Evolutionary conservation across 2,797 vertebrate species (phyloP), one percentile per base, ranked within the genome.

Genomic region (Pogonophryne albipinna): DNA sequence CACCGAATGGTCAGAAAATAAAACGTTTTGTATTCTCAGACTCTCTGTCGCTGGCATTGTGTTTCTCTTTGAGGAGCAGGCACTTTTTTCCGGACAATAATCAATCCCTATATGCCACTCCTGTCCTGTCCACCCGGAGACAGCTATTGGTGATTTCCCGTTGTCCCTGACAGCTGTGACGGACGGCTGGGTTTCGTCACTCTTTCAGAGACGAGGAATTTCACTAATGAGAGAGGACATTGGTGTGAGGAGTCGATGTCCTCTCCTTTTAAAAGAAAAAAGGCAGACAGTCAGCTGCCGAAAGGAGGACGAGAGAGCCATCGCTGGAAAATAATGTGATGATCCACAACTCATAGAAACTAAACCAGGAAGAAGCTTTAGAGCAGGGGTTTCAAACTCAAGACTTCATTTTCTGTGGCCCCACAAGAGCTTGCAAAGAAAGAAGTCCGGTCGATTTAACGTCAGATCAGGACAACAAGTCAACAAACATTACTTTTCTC

Each of bases 141-240:
- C 11, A 69, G 50, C n/a, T 31, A 49, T 41, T 68, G 12, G 12
- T 34, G 34, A 20, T 11, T 41, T 41, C 8, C 38, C 27, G 17
- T 41, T 57, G 17, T 53, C 10, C n/a, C 19, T 72, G 71, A 69
- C 67, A 72, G 65, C 58, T 60, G 2, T 44, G 19, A 51, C 50
- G 20, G 23, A 56, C 31, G 44, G 13, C 56, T 34, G 45, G 16
- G 60, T 15, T 2, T 2, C 46, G 45, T 51, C 31, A 57, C 20
- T 27, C 6, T 44, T 63, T 74, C 8, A 27, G n/a, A 42, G 10
- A 34, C 15, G 27, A 66, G 41, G 10, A 46, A 34, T 49, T 61
- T 72, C 42, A 27, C 56, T 52, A 49, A 60, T 66, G n/a, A 74
- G 20, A 14, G 41, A 16, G 10, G 31, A 66, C 47, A 68, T 0